Base-by-base conservation (phyloP, 2,113 vertebrate genomes). In the Girardinichthys multiradiatus region DNA sequence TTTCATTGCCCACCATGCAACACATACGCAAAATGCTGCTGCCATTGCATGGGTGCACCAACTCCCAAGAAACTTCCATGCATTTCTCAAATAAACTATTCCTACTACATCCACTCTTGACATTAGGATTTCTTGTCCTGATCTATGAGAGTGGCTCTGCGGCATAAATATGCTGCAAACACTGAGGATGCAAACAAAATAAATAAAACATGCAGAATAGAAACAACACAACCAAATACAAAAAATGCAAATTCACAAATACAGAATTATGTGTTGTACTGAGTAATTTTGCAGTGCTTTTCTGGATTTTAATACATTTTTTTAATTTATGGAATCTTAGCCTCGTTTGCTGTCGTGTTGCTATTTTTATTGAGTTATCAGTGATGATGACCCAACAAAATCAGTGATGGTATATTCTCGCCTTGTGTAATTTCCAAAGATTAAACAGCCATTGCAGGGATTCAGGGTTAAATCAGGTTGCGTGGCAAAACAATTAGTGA, bases 401-500 rank as follows among this genome's bases (percentile, higher is more conserved):
- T 10, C 1, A 0, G 1, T 28, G 3, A 28, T 11, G 17, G 21
- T 7, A 2, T 61, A 72, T 72, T 24, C 8, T 26, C 45, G 4
- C 29, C 51, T 65, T 4, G 0, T 17, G 24, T 28, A 37, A 70
- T 64, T 77, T 35, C 26, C 31, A 37, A 15, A 59, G 51, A 31
- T 37, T 42, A 29, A 10, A 24, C 48, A 45, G 31, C 27, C 24
- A 28, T 17, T 59, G 7, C 0, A 29, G 19, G 39, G 15, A 2
- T 62, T 63, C 60, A 2, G 13, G 54, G 2, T 58, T 57, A 71
- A 75, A 68, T 57, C 26, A 69, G 12, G 72, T 51, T 60, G 21
- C 1, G 21, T n/a, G 33, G 21, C 28, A 3, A 66, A 70, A 74
- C 65, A 88, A 84, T 74, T 82, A 79, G 31, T 63, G 24, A 61